Percentiles rank a stretch among this genome's conserved stretches.
Conservation (phyloP, 2,113 vertebrate genomes). For the Paracanthobrama guichenoti region DNA sequence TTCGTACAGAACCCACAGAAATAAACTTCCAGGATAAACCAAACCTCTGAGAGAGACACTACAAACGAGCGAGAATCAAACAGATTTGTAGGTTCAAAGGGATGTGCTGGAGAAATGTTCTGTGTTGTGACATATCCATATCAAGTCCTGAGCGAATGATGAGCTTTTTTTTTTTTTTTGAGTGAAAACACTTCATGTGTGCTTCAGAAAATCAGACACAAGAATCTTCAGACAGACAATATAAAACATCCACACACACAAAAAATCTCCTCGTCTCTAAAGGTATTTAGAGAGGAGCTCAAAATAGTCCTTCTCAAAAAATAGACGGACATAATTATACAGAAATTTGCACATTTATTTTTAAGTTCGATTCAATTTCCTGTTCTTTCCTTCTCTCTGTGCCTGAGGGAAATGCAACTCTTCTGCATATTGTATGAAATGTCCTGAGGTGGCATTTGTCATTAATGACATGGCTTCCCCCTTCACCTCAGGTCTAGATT, state of each 20-base stretch:
- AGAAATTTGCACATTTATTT: neutral
- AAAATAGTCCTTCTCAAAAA: slow-evolving; percentile 31
- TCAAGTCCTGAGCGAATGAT: neutral
- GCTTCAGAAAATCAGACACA: neutral
- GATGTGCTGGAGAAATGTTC: neutral
- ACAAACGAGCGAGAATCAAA: slow-evolving; percentile 29
- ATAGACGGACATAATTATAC: slow-evolving; percentile 33
- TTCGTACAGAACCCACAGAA: neutral
- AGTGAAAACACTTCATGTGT: neutral
- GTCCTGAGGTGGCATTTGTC: slow-evolving; percentile 30
- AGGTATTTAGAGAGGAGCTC: neutral
- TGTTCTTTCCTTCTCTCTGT: slow-evolving; percentile 13
- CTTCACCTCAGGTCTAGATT: slow-evolving; percentile 17
- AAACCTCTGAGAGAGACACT: slow-evolving; percentile 17
- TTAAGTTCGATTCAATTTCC: slow-evolving; percentile 45
- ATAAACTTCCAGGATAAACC: slow-evolving; percentile 15
- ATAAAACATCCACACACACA: too few relatives aligned
- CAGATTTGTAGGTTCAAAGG: slow-evolving; percentile 13
- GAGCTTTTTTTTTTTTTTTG: slow-evolving; percentile 8
- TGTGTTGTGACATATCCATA: neutral
- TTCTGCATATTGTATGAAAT: slow-evolving; percentile 30
- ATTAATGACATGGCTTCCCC: slow-evolving; percentile 35
- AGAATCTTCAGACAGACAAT: neutral
- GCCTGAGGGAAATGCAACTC: slow-evolving; percentile 15
- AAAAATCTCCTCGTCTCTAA: neutral